Evolutionary conservation across 64 coral and sea anemone genomes (phyloP), one percentile per base, ranked within the genome.

Genomic region (Montipora efflorescens): DNA sequence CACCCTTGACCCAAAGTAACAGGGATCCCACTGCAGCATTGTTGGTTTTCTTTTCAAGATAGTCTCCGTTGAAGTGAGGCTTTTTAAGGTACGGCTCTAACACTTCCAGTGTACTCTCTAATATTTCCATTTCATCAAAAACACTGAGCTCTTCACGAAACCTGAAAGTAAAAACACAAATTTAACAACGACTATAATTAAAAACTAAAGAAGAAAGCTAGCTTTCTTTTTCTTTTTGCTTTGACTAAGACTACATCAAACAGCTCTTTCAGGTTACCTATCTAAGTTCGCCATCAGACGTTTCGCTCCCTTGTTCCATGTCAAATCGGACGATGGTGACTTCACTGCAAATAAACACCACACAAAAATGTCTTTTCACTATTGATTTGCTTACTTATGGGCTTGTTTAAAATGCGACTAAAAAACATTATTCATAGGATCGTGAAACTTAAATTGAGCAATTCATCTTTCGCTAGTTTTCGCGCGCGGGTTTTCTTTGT

Each of bases 271-370:
- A 36, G 36, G 36, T 14, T 91, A 99, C 97, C 97, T 92, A 86
- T 99, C 97, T 18, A 99, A 90, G 20, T 99, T 99, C 22, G 97
- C 97, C 97, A 99, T 99, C 28, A 99, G 88, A 25, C 97, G 94
- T 55, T 99, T 99, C 8, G 97, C 97, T 74, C 97, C 97, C 89
- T 99, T 99, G 86, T 99, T 99, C 97, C 97, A 99, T 11, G 97
- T 99, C 64, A 99, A 67, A 71, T 99, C 97, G 22, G 97, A 99
- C 12, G 94, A 92, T 51, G 97, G 92, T 0, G 97, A 99, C 89
- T 99, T 99, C 10, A 99, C 97, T 99, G 9, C 61, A 95, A 58
- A 58, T 8, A 52, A 91, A 51, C 16, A 83, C 0, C 43, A 83
- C 52, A 6, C 5, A 75, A 28, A 19, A 8, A 18, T 62, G 9